Evolutionary conservation across 2,888 invertebrate genomes (phyloP), one percentile per base, ranked within the genome.

Genomic region (Schrankia costaestrigalis): DNA sequence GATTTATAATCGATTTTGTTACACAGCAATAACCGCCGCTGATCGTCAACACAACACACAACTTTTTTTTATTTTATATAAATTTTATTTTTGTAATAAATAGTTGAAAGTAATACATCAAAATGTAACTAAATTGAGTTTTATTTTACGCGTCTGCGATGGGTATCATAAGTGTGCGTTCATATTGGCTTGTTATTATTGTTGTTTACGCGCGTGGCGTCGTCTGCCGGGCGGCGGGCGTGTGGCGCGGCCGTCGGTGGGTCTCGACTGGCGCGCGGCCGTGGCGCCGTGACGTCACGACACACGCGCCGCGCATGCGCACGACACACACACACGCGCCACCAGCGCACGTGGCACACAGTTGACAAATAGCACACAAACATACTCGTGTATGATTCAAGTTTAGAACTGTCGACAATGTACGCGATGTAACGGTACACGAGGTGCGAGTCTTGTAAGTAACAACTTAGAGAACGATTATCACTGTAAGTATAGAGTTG

Each of bases 121-220:
- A 56, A 56, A 56, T 44, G 37, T 34, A 84, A 84, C 70, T 71
- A 54, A 81, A 78, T 81, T 71, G 75, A 83, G 80, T 26, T 34
- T 55, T 43, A 21, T 43, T 52, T 50, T 62, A 39, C 41, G 37
- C 48, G 53, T 51, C 45, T 51, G 56, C 59, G 55, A 61, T 48
- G 52, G 47, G 53, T 75, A 78, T 79, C 79, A 61, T 61, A 61
- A 61, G 69, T 75, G 75, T 77, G 63, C 64, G 65, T 54, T 64
- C 80, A 79, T 79, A 70, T 70, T 71, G 59, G 63, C 64, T 69
- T 74, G 71, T 72, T 70, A 63, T 61, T 70, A 63, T 70, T 60
- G 42, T 63, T 61, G 58, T 70, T 76, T 78, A 78, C 79, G 81
- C 78, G 78, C 79, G 78, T 72, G 73, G 55, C 53, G 39, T 54